Evolutionary conservation across 2,113 vertebrate genomes (phyloP).

Genomic region (Scopus umbretta): DNA sequence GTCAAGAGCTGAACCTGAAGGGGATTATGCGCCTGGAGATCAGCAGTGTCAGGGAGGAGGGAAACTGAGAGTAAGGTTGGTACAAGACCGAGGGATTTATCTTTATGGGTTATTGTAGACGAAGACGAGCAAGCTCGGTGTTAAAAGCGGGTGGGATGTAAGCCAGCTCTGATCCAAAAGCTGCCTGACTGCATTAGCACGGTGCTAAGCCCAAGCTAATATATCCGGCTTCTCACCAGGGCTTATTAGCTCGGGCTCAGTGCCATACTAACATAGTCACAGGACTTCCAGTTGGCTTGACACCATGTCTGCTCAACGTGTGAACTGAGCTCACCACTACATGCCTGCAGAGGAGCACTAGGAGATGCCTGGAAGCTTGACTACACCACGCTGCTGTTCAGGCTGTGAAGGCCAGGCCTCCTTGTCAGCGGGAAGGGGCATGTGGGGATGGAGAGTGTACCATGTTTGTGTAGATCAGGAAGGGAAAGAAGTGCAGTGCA

Average conservation of each 20-base stretch:
- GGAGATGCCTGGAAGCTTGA: background rate
- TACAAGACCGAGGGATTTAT: constrained; percentile 35
- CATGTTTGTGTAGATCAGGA: background rate
- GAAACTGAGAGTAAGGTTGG: constrained; percentile 53
- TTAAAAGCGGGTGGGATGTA: constrained; percentile 60
- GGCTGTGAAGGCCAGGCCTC: background rate
- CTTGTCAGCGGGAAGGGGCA: background rate
- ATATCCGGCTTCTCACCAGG: constrained; percentile 67
- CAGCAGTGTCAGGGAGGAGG: background rate
- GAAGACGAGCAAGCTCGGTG: background rate
- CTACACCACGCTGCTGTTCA: background rate
- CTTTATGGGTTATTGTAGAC: constrained; percentile 45
- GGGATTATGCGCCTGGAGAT: background rate
- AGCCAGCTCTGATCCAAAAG: constrained; percentile 67
- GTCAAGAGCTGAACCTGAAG: background rate
- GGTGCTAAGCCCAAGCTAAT: constrained; percentile 67
- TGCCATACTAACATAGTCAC: constrained; percentile 55
- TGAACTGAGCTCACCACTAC: background rate
- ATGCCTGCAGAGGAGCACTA: background rate
- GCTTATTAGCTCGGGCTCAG: constrained; percentile 64
- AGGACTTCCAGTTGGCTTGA: constrained; percentile 46
- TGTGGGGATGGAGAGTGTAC: background rate
- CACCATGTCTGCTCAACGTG: background rate
- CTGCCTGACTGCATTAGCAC: constrained; percentile 65
- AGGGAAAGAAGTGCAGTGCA: background rate